Conservation (phyloP, 2,797 vertebrate species). For the Champsocephalus gunnari region DNA sequence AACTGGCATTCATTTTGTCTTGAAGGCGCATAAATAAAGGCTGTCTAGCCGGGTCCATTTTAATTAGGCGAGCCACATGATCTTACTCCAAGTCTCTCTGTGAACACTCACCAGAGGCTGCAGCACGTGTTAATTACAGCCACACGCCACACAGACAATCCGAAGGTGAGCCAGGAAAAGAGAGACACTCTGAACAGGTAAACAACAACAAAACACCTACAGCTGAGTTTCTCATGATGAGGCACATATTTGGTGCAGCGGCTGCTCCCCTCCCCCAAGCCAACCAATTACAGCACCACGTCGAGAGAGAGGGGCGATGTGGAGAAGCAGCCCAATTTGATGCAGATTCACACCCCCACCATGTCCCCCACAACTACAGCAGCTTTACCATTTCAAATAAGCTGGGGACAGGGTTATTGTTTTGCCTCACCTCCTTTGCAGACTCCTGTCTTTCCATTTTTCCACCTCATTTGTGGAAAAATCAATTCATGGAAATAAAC, state of each 20-base stretch:
- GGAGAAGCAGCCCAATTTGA: conserved; percentile 68
- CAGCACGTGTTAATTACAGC: conserved; percentile 74
- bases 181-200: conserved; percentile 56
- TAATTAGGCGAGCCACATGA: conserved; percentile 79
- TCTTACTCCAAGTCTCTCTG: conserved; percentile 57
- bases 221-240: conserved; percentile 64
- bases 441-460: conserved; percentile 75
- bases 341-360: conserved; percentile 62
- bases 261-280: conserved; percentile 47
- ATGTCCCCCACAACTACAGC: conserved; percentile 45
- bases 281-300: conserved; percentile 71
- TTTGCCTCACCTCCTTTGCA: conserved; percentile 69
- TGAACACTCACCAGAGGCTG: conserved; percentile 74
- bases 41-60: conserved; percentile 74
- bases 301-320: conserved; percentile 27
- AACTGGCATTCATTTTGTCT: conserved; percentile 75
- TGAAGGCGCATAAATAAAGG: conserved; percentile 77
- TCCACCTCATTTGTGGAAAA: conserved; percentile 81
- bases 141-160: conserved; percentile 57
- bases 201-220: conserved; percentile 68
- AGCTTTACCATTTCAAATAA: conserved; percentile 71
- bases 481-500: conserved; percentile 79
- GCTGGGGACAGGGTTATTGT: conserved; percentile 73
- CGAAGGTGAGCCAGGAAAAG: conserved; percentile 67
- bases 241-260: conserved; percentile 61